These are phyloP conservation scores for Caloenas nicobarica DNA, from an alignment of 2,113 vertebrate genomes.

Conservation along the genomic window DNA sequence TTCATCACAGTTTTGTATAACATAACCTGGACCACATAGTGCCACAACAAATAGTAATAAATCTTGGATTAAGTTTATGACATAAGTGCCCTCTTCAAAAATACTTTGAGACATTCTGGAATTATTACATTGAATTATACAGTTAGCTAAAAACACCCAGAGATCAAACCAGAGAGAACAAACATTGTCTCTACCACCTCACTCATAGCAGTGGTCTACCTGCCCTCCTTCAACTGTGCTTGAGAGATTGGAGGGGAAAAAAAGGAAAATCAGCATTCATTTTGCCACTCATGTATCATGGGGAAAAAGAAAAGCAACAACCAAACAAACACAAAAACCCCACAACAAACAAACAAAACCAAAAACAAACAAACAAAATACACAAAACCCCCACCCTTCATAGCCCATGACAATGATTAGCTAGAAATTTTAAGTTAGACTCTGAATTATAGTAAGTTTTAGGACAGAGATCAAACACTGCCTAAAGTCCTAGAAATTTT, in stretches of 20 bases:
- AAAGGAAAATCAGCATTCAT: neutral
- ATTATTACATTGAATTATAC: neutral
- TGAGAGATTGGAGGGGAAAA: neutral
- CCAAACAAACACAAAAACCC: too few relatives aligned
- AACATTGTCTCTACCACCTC: neutral
- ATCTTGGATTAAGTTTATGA: neutral
- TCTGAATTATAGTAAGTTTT: neutral
- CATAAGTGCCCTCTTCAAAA: neutral
- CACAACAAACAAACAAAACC: too few relatives aligned
- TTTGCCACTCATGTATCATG: neutral
- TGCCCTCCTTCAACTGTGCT: neutral
- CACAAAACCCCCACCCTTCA: accelerated
- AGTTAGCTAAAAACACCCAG: neutral
- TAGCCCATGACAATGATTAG: neutral
- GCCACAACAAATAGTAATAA: neutral
- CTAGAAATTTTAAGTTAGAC: neutral
- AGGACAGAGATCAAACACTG: neutral
- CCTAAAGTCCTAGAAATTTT: neutral
- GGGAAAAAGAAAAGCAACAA: neutral
- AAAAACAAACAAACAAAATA: too few relatives aligned
- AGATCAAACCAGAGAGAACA: neutral
- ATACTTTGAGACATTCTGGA: neutral
- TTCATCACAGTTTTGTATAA: neutral
- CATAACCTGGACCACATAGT: neutral
- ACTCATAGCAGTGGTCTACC: neutral